phyloP scores from a whole-genome alignment of 2,113 vertebrate genomes.

The Hiodon tergisus region DNA sequence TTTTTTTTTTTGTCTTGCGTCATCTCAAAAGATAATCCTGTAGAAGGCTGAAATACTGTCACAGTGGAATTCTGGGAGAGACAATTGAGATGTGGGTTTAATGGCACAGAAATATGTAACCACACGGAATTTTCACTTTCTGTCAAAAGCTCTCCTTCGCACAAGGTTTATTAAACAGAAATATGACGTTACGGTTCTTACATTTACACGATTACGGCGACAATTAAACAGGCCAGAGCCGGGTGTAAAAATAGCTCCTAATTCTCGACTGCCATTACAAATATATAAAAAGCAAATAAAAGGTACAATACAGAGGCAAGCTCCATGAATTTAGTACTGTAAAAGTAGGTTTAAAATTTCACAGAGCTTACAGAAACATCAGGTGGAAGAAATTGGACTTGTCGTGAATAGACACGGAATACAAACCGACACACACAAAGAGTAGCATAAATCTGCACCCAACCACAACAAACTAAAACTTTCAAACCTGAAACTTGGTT shows the following conservation, averaged over 20 bases:
- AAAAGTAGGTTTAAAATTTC: conserved; percentile 5
- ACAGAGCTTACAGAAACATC: background rate
- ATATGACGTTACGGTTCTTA: background rate
- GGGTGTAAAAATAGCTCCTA: conserved; percentile 12
- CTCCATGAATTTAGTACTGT: conserved; percentile 2
- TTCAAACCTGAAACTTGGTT: no score
- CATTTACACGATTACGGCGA: background rate
- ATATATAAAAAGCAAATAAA: conserved; percentile 6
- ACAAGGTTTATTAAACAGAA: background rate
- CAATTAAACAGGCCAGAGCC: background rate
- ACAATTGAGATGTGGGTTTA: background rate
- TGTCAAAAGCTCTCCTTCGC: background rate
- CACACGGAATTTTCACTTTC: background rate
- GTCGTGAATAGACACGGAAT: no score
- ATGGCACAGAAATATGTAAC: background rate
- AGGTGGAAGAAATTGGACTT: background rate
- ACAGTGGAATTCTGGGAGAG: background rate
- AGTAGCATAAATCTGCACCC: no score
- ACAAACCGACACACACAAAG: no score
- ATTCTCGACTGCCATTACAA: background rate
- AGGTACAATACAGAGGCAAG: background rate
- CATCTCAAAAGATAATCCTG: no score
- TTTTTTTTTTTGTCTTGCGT: no score
- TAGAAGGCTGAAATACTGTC: background rate
- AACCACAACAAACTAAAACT: no score